phyloP scores from a whole-genome alignment of 2,797 vertebrate genomes.

The Phalanger gymnotis region DNA sequence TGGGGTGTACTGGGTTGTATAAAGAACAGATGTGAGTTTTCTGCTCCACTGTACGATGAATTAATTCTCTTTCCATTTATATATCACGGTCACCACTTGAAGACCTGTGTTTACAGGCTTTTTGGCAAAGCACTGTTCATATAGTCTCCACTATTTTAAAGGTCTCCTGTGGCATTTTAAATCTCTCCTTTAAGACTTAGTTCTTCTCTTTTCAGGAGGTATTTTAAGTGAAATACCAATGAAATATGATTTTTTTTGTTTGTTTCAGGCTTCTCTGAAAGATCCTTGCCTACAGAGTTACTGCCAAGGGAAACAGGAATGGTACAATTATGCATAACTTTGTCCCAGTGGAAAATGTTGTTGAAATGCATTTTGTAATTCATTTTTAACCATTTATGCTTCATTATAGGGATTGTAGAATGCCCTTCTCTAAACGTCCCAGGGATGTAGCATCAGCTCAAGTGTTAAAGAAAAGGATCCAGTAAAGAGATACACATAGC shows the following conservation, averaged over 20 bases:
- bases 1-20: constrained; percentile 85
- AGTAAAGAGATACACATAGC: constrained; percentile 43
- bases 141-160: constrained; percentile 28
- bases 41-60: constrained; percentile 83
- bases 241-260: constrained; percentile 64
- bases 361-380: constrained; percentile 61
- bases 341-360: constrained; percentile 53
- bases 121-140: constrained; percentile 49
- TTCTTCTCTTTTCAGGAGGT: neutral
- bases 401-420: constrained; percentile 60
- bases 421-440: constrained; percentile 32
- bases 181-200: constrained; percentile 42
- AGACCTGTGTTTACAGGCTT: constrained; percentile 70
- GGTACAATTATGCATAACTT: constrained; percentile 63
- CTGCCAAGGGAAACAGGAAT: constrained; percentile 55
- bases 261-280: constrained; percentile 48
- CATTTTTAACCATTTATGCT: constrained; percentile 39
- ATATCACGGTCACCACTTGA: constrained; percentile 71
- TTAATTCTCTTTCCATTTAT: constrained; percentile 83
- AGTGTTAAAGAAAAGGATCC: constrained; percentile 45
- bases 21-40: constrained; percentile 88
- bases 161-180: constrained; percentile 45
- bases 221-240: constrained; percentile 57
- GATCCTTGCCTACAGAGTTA: constrained; percentile 48
- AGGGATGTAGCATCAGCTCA: constrained; percentile 36